Percentiles rank a stretch among this genome's conserved stretches.
These are phyloP conservation scores for Phoxinus phoxinus DNA, from an alignment of 2,113 vertebrate species.

Conservation along the genomic window DNA sequence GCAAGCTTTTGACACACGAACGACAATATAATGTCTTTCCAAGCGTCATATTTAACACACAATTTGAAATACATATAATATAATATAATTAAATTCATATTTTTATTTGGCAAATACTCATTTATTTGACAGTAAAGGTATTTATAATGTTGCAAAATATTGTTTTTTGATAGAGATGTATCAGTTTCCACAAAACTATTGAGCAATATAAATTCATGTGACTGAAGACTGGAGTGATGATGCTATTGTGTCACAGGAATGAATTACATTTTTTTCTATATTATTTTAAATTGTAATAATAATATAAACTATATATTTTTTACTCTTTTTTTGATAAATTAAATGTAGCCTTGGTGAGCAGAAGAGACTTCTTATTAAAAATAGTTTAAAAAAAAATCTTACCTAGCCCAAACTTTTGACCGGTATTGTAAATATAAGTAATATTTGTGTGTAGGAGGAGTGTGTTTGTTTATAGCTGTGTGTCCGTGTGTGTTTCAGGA, in stretches of 20 bases:
- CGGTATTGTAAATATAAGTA: not conserved
- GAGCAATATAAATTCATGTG: not conserved
- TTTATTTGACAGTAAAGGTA: not conserved
- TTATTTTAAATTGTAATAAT: not conserved
- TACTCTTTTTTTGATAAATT: not conserved
- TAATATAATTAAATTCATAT: too few species aligned
- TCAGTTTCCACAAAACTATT: not conserved
- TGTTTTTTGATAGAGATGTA: too few species aligned
- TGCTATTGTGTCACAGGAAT: not conserved
- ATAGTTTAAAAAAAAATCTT: not conserved
- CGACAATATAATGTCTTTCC: too few species aligned
- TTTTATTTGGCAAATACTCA: not conserved
- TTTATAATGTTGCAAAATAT: not conserved
- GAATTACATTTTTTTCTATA: not conserved
- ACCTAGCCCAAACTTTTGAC: not conserved
- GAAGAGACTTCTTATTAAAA: not conserved
- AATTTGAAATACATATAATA: too few species aligned
- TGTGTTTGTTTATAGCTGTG: conserved; percentile 34
- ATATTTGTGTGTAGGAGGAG: not conserved
- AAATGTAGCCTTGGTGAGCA: not conserved
- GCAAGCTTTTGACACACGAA: not conserved
- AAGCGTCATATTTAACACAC: too few species aligned
- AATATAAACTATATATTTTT: not conserved
- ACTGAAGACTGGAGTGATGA: not conserved
- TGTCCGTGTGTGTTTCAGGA: conserved; percentile 69